Base-by-base conservation (phyloP, 1,140 invertebrate species). In the Tribolium madens region DNA sequence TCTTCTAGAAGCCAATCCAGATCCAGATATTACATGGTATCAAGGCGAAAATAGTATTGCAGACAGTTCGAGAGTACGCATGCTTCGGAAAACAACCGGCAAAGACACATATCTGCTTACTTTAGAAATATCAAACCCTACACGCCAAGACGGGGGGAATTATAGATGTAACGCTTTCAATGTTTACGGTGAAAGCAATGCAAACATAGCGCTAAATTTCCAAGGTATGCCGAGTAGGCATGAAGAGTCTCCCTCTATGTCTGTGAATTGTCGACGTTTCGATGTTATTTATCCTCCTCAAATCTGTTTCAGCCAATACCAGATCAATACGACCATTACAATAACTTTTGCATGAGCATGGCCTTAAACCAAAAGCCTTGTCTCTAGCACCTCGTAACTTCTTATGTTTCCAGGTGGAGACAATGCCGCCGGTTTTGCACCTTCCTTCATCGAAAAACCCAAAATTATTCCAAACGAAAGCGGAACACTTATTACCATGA, bases 111-210 rank as follows among this genome's bases (percentile, higher is more conserved):
- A 96, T 86, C 89, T 96, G 80, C 91, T 98, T 42, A 95, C 93
- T 21, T 91, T 99, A 84, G 95, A 97, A 89, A 97, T 98, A 83
- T 92, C 92, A 84, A 96, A 97, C 88, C 98, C 98, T 18, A 96
- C 94, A 69, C 93, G 93, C 84, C 93, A 95, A 84, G 98, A 99
- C 87, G 97, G 97, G 81, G 98, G 98, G 76, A 96, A 97, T 87
- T 99, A 99, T 89, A 92, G 97, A 84, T 99, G 97, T 90, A 99
- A 98, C 88, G 98, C 98, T 76, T 95, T 97, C 89, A 99, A 99
- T 92, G 92, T 94, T 86, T 94, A 94, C 86, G 98, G 98, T 87
- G 98, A 99, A 91, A 98, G 96, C 88, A 99, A 99, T 91, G 98
- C 98, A 81, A 99, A 99, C 90, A 99, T 99, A 89, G 96, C 97